Base-by-base conservation (phyloP, 2,888 invertebrate species). In the Xylocampa areola region DNA sequence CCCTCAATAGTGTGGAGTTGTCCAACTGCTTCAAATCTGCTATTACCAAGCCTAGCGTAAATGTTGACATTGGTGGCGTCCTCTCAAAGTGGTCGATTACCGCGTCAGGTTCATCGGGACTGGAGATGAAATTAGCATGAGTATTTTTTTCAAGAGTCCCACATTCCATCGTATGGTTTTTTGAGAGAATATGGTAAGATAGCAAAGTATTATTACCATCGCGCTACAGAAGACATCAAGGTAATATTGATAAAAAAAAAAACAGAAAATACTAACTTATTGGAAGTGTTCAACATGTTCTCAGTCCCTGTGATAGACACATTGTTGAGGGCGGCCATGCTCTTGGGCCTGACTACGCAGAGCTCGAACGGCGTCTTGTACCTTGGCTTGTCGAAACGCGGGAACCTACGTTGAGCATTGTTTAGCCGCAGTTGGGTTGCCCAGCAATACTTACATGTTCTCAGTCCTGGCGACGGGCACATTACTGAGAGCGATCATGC, bases 331-430 rank as follows among this genome's bases (percentile, higher is more conserved):
- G 96, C 95, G 14, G 87, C 87, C 94, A 95, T 94, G 27, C 86
- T 88, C 44, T 91, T 92, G 0, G 96, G 95, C 4, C 96, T 91
- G 0, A 96, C 95, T 25, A 96, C 95, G 69, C 92, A 96, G 40
- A 96, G 82, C 29, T 95, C 94, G 76, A 96, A 96, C 0, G 96
- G 95, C 0, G 96, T 96, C 88, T 97, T 97, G 79, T 95, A 96
- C 0, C 94, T 95, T 0, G 97, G 97, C 77, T 97, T 97, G 80
- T 97, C 97, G 82, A 97, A 97, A 77, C 97, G 97, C 0, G 97
- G 97, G 81, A 97, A 97, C 70, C 97, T 92, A 14, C 95, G 94
- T n/a, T 96, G 94, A 0, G 97, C 97, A 78, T 96, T 95, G 82
- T 96, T 96, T 0, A 96, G 96, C 30, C 96, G 92, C 61, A 97